Base-by-base conservation (phyloP, 2,797 vertebrate species). In the Myotis daubentonii region DNA sequence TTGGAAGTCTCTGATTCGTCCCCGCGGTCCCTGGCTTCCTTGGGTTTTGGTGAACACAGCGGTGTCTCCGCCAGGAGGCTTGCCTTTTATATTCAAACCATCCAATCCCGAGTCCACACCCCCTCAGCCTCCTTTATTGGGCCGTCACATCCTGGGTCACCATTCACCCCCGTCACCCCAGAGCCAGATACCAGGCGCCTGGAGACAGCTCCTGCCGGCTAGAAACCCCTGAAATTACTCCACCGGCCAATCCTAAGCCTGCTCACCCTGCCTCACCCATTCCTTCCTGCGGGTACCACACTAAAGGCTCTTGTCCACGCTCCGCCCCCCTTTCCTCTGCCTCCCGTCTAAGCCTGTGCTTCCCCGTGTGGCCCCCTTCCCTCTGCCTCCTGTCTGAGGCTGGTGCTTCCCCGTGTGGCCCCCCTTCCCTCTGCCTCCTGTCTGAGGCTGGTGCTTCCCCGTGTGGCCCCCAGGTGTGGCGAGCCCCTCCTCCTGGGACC, bases 281-380 rank as follows among this genome's bases (percentile, higher is more conserved):
- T 55, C 23, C 49, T 60, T 41, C 74, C 23, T 1, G 19, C 8
- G 28, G 53, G 72, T 68, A 57, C 25, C 9, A 5, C 23, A 8
- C 0, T 1, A 6, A n/a, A 55, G 47, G 7, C 57, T n/a, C 68
- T 41, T 4, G 20, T 1, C 17, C 3, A 0, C 0, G 3, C 10
- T 2, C 12, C 25, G 15, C 53, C 36, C 12, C 17, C 19, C 74
- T 33, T 20, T 49, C 16, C 3, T 11, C 36, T 71, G 84, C 33
- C 76, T 55, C 38, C 47, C n/a, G 70, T 8, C 25, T 0, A 0
- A 17, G 19, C 16, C 23, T 11, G 60, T 19, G 68, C 70, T 81
- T 36, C 76, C n/a, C 41, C 0, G 0, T 3, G 16, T 36, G 53
- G 62, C 53, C 30, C 28, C 0, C 74, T 33, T 20, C 60, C 16